Conservation (phyloP, 2,888 invertebrate species). For the Helicoverpa assulta region DNA sequence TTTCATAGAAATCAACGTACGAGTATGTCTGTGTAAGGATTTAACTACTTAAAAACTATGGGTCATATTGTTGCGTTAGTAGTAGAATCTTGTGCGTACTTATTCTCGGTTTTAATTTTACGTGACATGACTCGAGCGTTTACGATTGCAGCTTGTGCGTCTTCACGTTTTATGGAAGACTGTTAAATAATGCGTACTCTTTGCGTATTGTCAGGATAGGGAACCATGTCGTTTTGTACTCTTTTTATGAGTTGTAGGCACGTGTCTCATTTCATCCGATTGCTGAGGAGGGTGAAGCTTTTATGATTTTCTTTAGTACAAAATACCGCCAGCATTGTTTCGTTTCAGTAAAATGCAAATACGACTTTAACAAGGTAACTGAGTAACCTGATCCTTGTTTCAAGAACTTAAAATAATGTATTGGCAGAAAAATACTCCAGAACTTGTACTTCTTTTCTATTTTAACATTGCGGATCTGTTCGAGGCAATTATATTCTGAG, state of each 20-base stretch:
- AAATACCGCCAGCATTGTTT: constrained; percentile 37
- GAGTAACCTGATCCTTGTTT: background rate
- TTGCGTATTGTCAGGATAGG: constrained; percentile 77
- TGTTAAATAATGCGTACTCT: constrained; percentile 83
- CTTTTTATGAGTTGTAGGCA: constrained; percentile 80
- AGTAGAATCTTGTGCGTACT: constrained; percentile 52
- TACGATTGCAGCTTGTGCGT: constrained; percentile 77
- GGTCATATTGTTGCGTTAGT: constrained; percentile 56
- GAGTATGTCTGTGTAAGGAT: too few relatives aligned
- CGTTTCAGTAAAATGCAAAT: constrained; percentile 33
- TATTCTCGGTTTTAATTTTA: constrained; percentile 74
- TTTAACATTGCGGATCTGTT: too few relatives aligned
- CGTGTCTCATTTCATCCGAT: constrained; percentile 76
- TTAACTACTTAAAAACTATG: background rate
- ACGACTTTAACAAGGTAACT: constrained; percentile 15
- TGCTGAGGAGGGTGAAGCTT: constrained; percentile 59
- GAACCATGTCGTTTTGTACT: constrained; percentile 74
- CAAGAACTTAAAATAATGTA: too few relatives aligned
- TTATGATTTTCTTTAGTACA: constrained; percentile 61
- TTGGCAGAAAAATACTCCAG: too few relatives aligned
- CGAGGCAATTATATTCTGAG: too few relatives aligned
- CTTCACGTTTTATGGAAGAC: constrained; percentile 77
- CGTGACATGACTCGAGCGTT: constrained; percentile 74
- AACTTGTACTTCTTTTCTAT: too few relatives aligned
- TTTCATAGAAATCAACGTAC: background rate